Percentiles rank a stretch among this genome's conserved stretches.
These are phyloP conservation scores for Morinoia aosen DNA, from an alignment of 2,888 invertebrate species.

Conservation along the genomic window DNA sequence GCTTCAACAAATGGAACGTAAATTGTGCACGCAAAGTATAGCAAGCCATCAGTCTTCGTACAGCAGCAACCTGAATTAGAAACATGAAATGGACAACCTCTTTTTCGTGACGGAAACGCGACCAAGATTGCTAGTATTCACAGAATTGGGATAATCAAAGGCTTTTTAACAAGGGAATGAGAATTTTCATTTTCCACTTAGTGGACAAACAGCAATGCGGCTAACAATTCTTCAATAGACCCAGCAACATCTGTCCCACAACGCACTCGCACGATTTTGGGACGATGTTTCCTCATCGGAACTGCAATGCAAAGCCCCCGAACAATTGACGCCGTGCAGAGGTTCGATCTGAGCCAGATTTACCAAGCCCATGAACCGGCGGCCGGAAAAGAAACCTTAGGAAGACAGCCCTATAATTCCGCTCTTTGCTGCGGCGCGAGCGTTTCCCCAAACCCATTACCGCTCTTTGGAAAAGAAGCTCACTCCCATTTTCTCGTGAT, in stretches of 20 bases:
- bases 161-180: not conserved
- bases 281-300: not conserved
- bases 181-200: not conserved
- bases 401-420: not conserved
- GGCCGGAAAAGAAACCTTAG: slow-evolving; percentile 12
- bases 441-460: not conserved
- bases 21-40: not conserved
- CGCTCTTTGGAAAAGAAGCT: not conserved
- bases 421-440: not conserved
- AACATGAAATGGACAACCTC: not conserved
- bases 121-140: not conserved
- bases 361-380: not conserved
- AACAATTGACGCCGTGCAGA: not conserved
- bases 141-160: not conserved
- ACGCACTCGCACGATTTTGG: not conserved
- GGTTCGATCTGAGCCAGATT: slow-evolving; percentile 3
- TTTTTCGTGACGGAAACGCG: not conserved
- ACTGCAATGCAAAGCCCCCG: not conserved
- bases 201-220: not conserved
- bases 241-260: not conserved
- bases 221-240: not conserved
- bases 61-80: not conserved
- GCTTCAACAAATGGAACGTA: not conserved
- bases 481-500: not conserved
- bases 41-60: not conserved